Percentiles rank a stretch among this genome's conserved stretches.
Conservation (phyloP, 2,113 vertebrate species). For the Cercopithecus mona region DNA sequence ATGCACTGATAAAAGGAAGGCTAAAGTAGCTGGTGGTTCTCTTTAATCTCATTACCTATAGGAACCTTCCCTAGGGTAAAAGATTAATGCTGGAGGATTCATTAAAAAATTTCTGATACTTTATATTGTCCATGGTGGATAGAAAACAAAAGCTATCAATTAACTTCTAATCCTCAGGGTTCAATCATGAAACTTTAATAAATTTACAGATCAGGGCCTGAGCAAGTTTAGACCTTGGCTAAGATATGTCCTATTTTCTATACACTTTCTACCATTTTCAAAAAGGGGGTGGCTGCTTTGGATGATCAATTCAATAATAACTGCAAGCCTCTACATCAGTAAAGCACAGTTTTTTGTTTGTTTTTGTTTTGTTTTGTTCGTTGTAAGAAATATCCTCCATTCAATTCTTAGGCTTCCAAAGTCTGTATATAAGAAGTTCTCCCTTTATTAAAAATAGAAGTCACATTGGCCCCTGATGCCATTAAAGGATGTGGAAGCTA, state of each 20-base stretch:
- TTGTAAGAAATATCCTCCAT: background rate
- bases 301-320: background rate
- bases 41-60: background rate
- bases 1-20: fast-evolving
- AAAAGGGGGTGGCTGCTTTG: background rate
- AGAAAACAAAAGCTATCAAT: background rate
- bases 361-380: background rate
- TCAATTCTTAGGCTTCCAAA: background rate
- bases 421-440: background rate
- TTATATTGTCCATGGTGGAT: background rate
- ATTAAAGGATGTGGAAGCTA: conserved; percentile 33
- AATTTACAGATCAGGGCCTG: background rate
- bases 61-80: background rate
- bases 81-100: background rate
- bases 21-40: background rate
- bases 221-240: background rate
- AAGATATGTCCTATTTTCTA: background rate
- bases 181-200: background rate
- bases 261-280: background rate
- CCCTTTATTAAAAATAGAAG: conserved; percentile 30
- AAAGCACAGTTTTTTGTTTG: background rate
- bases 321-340: background rate
- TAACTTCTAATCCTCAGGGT: background rate
- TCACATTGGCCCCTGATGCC: background rate
- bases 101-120: background rate